phyloP scores from a whole-genome alignment of 1,140 invertebrate species.

The Cylas formicarius region DNA sequence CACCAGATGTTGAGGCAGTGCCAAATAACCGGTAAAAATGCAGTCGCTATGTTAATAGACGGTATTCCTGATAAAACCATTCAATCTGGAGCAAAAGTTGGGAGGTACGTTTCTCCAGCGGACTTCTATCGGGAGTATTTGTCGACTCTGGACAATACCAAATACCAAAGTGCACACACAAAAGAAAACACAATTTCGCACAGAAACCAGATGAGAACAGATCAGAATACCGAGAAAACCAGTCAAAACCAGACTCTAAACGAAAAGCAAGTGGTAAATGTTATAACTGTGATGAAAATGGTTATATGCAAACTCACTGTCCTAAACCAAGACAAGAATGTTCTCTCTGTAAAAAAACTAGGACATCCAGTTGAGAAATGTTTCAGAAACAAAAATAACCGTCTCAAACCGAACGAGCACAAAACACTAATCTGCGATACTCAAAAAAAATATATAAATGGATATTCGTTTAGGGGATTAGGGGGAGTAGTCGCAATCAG shows the following conservation, averaged over 20 bases:
- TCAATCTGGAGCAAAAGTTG: slow-evolving; percentile 13
- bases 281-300: slow-evolving; percentile 9
- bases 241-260: neutral
- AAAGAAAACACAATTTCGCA: too few species aligned
- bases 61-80: slow-evolving; percentile 8
- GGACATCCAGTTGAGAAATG: slow-evolving; percentile 9
- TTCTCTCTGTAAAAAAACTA: slow-evolving; percentile 8
- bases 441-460: too few species aligned
- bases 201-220: too few species aligned
- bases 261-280: slow-evolving; percentile 6
- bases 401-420: neutral
- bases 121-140: slow-evolving; percentile 17
- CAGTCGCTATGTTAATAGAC: slow-evolving; percentile 13
- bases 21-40: slow-evolving; percentile 13
- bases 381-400: neutral
- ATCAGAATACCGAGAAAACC: too few species aligned
- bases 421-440: too few species aligned
- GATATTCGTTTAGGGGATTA: too few species aligned
- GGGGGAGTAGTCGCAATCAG: too few species aligned
- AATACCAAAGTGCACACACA: too few species aligned
- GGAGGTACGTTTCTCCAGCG: slow-evolving; percentile 14
- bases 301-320: slow-evolving; percentile 11
- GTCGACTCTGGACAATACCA: slow-evolving; percentile 6
- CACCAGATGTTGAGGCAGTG: slow-evolving; percentile 8
- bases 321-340: slow-evolving; percentile 4